These are phyloP conservation scores for Gerris lacustris DNA, from an alignment of 2,888 invertebrate species.

Conservation along the genomic window DNA sequence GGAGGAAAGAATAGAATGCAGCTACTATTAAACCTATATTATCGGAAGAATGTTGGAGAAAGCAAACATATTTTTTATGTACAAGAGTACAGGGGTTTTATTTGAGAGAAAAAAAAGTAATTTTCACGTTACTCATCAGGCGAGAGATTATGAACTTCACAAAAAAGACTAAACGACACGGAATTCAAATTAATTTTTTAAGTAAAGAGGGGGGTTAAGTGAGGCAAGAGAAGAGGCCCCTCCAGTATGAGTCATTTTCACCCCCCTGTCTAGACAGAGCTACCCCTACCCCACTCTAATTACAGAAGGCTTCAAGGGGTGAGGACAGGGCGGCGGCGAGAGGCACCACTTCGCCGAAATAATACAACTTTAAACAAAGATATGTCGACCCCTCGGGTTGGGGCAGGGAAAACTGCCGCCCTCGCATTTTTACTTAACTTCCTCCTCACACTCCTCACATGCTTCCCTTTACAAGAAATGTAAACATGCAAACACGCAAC, in stretches of 20 bases:
- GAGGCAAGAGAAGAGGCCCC: neutral
- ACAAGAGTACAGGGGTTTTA: too few species aligned
- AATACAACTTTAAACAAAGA: neutral
- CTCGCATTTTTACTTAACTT: neutral
- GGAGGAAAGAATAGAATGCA: too few species aligned
- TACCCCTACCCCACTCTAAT: neutral
- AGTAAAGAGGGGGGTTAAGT: neutral
- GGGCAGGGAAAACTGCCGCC: neutral
- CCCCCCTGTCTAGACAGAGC: neutral
- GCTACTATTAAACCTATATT: too few species aligned
- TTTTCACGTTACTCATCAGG: too few species aligned
- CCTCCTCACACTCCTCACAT: too few species aligned
- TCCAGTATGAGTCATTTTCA: neutral
- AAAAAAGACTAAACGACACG: neutral
- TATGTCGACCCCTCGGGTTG: neutral
- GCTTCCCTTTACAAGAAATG: too few species aligned
- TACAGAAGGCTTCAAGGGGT: neutral
- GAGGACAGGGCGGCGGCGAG: too few species aligned
- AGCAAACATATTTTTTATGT: too few species aligned
- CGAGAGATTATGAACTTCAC: too few species aligned
- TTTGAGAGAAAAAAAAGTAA: too few species aligned
- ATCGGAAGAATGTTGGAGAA: too few species aligned
- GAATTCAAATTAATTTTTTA: slow-evolving; percentile 1
- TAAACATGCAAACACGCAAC: too few species aligned
- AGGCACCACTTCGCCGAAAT: neutral